Base-by-base conservation (phyloP, 2,888 invertebrate species). In the Cataglyphis cursor region DNA sequence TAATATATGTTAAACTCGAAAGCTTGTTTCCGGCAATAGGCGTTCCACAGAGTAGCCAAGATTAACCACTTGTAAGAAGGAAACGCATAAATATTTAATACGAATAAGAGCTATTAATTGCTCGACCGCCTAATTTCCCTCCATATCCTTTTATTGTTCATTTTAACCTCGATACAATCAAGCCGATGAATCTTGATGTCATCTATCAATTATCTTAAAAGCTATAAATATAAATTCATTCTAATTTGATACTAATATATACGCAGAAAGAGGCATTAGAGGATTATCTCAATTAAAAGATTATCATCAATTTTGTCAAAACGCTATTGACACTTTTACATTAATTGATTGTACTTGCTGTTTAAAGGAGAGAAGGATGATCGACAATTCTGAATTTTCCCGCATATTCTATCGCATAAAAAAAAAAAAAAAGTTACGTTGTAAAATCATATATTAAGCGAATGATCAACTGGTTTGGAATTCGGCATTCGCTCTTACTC, bases 21-120 rank as follows among this genome's bases (percentile, higher is more conserved):
- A 80, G 72, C 72, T 48, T 59, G 35, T 72, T 78, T 78, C 78
- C 78, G 78, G 78, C 59, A 10, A 59, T 28, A 35, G 24, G 72
- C 59, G 78, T 78, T 72, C 78, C 78, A 48, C 24, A 12, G 18
- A 24, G 12, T 78, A 31, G 31, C 41, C 78, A 78, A 57, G 70
- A 78, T n/a, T 65, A 76, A n/a, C 78, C 44, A 78, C 72, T 31
- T 78, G 72, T 18, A 44, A 2, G 44, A 48, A 48, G 44, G 31
- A 72, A 78, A 31, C 41, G 4, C 59, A 72, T 72, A 72, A 78
- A 72, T 78, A 78, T 78, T 78, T 78, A 61, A 70, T 59, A n/a
- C 59, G 78, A 44, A 59, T 59, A 54, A 57, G 72, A 59, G 72
- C 72, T 78, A 78, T 78, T 70, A 70, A 78, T 78, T 72, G 59